phyloP scores from a whole-genome alignment of 2,113 vertebrate species.

The Colinus virginianus region DNA sequence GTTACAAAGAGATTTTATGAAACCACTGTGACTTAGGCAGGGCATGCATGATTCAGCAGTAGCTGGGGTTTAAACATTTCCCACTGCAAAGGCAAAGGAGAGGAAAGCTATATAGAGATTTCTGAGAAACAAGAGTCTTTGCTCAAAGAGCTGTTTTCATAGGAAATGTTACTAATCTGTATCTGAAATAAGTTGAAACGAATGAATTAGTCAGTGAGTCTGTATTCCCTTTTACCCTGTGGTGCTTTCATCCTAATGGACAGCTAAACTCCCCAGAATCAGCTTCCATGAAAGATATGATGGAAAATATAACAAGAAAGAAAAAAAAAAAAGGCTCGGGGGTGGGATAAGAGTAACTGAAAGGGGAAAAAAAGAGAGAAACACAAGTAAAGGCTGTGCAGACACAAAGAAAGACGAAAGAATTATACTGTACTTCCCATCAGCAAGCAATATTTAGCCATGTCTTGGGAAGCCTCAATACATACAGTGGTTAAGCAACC shows the following conservation, averaged over 20 bases:
- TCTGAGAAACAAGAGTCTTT: background rate
- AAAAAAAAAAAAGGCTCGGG: too few relatives aligned
- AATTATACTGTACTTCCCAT: too few relatives aligned
- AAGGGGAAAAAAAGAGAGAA: too few relatives aligned
- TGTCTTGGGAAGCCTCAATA: background rate
- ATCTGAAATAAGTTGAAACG: background rate
- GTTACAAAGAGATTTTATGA: conserved; percentile 8
- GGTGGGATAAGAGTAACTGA: too few relatives aligned
- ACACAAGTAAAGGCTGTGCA: too few relatives aligned
- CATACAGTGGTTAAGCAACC: background rate
- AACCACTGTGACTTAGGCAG: background rate
- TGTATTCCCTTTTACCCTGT: background rate
- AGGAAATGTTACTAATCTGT: background rate
- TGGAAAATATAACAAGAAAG: too few relatives aligned
- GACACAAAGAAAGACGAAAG: too few relatives aligned
- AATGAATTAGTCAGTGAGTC: background rate
- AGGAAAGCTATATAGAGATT: background rate
- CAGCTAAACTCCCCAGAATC: too few relatives aligned
- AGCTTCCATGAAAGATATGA: too few relatives aligned
- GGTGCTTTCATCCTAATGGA: too few relatives aligned
- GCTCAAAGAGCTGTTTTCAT: background rate
- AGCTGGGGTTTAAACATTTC: background rate
- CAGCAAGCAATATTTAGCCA: too few relatives aligned
- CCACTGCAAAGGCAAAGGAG: background rate
- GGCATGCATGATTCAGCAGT: background rate